A percentile compares a stretch with the other conserved stretches of the same genome.
Conservation (phyloP, 2,113 vertebrate species). For the Crotalus tigris region DNA sequence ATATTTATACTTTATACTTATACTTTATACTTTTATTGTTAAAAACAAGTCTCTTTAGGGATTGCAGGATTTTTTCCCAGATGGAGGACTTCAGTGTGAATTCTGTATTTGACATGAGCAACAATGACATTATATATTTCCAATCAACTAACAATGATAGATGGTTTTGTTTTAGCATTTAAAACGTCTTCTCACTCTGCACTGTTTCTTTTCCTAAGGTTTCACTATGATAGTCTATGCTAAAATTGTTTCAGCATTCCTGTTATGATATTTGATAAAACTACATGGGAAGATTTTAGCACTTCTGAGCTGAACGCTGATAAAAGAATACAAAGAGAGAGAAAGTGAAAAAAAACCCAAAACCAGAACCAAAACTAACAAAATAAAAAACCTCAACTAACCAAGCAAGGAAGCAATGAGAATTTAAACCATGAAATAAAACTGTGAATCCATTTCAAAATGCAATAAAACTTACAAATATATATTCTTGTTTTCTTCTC, state of each 20-base stretch:
- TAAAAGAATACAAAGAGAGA: background rate
- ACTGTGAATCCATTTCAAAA: conserved; percentile 1
- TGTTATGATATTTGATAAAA: background rate
- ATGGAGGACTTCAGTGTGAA: background rate
- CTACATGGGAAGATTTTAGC: background rate
- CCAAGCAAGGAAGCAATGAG: background rate
- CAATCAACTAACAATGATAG: background rate
- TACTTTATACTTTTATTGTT: background rate
- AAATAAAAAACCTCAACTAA: background rate
- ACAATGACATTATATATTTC: background rate
- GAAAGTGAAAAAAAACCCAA: background rate
- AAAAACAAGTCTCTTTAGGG: background rate
- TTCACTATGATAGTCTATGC: background rate
- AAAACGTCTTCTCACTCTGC: background rate
- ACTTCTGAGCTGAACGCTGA: background rate
- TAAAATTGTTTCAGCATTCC: background rate
- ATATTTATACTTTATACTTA: background rate
- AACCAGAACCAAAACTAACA: background rate
- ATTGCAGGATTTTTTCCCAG: background rate
- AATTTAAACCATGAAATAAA: background rate
- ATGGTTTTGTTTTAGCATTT: background rate
- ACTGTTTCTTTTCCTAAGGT: background rate
- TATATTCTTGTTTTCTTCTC: background rate
- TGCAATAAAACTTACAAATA: background rate
- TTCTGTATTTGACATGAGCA: background rate